phyloP scores from a whole-genome alignment of 2,888 invertebrate genomes.

The Megaustenia siamemsis region DNA sequence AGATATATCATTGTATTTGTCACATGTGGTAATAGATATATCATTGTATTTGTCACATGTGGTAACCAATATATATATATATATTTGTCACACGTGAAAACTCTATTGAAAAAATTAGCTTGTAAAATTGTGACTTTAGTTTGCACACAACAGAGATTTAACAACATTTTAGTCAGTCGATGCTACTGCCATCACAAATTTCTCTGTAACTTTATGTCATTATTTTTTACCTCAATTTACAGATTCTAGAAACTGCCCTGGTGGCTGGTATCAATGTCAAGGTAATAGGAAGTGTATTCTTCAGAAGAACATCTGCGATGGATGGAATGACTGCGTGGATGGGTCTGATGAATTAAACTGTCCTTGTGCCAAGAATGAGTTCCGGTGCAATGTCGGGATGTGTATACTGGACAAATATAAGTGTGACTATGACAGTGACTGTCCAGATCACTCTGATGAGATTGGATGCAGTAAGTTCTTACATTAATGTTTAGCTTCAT shows the following conservation, averaged over 20 bases:
- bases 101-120: too few species aligned
- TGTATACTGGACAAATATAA: conserved; percentile 79
- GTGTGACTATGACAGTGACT: conserved; percentile 84
- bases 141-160: too few species aligned
- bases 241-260: conserved; percentile 74
- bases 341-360: conserved; percentile 68
- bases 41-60: too few species aligned
- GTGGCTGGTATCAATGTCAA: conserved; percentile 85
- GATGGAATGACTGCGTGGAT: conserved; percentile 68
- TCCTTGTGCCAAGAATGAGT: conserved; percentile 72
- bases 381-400: conserved; percentile 76
- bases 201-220: not conserved
- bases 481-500: too few species aligned
- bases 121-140: too few species aligned
- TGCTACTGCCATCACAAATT: too few species aligned
- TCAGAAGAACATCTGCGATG: conserved; percentile 86
- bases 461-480: conserved; percentile 78
- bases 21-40: too few species aligned
- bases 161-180: too few species aligned
- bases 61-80: too few species aligned
- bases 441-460: conserved; percentile 85
- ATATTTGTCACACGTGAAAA: too few species aligned
- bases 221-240: conserved; percentile 48
- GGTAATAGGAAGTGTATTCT: conserved; percentile 84
- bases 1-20: too few species aligned